phyloP scores from a whole-genome alignment of 2,113 vertebrate species.

The Diadophis punctatus region DNA sequence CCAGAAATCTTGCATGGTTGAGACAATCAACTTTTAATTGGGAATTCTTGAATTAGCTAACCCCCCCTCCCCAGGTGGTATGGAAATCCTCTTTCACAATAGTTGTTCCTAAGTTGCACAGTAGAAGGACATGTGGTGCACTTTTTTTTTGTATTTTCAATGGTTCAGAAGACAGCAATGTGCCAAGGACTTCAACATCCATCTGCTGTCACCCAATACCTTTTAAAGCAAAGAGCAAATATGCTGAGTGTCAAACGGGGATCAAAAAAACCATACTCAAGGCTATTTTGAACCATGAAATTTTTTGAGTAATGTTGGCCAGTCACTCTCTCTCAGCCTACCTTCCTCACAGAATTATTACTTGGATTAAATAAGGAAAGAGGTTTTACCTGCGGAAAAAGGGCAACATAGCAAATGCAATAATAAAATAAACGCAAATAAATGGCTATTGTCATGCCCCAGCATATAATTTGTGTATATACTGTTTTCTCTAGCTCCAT shows the following conservation, averaged over 20 bases:
- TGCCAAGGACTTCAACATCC: neutral
- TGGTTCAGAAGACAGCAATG: neutral
- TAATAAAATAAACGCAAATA: neutral
- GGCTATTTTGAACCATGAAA: neutral
- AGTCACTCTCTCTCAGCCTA: neutral
- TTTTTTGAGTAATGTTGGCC: neutral
- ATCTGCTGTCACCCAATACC: neutral
- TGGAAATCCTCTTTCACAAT: neutral
- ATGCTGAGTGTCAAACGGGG: neutral
- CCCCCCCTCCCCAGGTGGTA: neutral
- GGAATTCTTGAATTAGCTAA: slow-evolving; percentile 9
- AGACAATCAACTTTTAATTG: neutral
- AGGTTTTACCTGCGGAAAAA: neutral
- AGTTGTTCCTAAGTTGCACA: neutral
- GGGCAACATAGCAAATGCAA: neutral
- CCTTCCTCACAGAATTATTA: neutral
- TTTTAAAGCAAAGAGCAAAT: neutral
- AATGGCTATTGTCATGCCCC: no score
- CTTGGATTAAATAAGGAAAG: neutral
- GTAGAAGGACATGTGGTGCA: neutral
- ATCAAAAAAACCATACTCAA: neutral
- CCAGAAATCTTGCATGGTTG: neutral
- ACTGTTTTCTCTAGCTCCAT: no score
- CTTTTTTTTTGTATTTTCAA: neutral
- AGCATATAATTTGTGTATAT: no score